phyloP scores from a whole-genome alignment of 2,888 invertebrate species.

The Epinotia nisella region DNA sequence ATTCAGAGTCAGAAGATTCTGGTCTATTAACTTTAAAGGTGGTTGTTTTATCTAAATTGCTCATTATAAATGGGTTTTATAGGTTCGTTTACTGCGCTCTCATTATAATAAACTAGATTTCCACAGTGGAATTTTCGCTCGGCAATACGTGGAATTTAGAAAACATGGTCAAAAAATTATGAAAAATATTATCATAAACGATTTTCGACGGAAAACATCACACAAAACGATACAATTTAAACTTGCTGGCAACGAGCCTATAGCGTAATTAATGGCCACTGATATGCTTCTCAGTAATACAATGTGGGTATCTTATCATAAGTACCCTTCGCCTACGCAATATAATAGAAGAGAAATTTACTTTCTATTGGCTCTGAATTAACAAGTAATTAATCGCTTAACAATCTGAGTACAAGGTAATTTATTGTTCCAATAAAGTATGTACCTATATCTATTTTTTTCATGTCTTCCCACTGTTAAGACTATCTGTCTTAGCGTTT shows the following conservation, averaged over 20 bases:
- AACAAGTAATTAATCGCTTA: conserved; percentile 24
- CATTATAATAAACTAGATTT: not conserved
- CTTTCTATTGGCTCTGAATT: conserved; percentile 34
- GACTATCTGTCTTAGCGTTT: not conserved
- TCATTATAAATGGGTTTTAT: not conserved
- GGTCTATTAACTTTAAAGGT: not conserved
- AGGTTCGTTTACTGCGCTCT: not conserved
- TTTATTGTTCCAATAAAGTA: conserved; percentile 18
- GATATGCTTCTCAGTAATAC: conserved; percentile 24
- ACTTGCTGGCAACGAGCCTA: not conserved
- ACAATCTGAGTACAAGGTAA: conserved; percentile 19
- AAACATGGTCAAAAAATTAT: not conserved
- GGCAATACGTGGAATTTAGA: too few relatives aligned
- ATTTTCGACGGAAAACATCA: not conserved
- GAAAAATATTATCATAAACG: not conserved
- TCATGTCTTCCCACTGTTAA: not conserved
- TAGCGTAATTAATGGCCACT: conserved; percentile 1
- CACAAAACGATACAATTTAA: not conserved
- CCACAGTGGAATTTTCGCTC: not conserved
- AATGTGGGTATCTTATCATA: conserved; percentile 9
- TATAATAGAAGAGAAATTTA: conserved; percentile 33
- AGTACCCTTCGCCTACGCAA: conserved; percentile 23
- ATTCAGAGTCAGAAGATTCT: not conserved
- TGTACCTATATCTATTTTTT: not conserved
- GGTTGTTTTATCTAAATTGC: not conserved